Conservation (phyloP, 1,140 invertebrate genomes). For the Pogonomyrmex barbatus region DNA sequence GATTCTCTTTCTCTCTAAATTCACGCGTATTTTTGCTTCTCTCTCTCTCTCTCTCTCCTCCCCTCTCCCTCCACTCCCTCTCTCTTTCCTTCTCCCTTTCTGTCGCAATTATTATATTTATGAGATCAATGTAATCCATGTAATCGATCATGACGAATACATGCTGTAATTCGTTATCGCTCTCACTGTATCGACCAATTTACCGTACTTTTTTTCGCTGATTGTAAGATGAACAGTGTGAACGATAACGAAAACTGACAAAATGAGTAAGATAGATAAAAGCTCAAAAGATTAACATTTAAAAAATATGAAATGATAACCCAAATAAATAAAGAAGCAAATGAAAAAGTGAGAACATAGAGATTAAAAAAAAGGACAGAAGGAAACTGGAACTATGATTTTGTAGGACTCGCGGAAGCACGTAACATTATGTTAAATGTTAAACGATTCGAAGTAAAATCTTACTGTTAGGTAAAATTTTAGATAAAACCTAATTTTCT, state of each 20-base stretch:
- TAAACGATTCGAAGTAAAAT: too few relatives aligned
- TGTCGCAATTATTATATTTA: conserved; percentile 61
- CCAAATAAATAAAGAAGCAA: conserved; percentile 23
- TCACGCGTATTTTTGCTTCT: conserved; percentile 20
- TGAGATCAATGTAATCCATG: conserved; percentile 70
- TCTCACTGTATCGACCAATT: conserved; percentile 33
- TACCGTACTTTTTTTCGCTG: neutral
- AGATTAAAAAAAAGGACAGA: neutral
- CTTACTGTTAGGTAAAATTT: conserved; percentile 5
- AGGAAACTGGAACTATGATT: neutral
- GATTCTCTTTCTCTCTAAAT: conserved; percentile 38
- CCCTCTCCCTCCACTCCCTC: neutral
- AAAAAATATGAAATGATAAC: neutral
- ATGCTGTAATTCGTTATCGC: conserved; percentile 19
- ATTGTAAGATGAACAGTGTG: conserved; percentile 18
- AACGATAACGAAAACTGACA: neutral
- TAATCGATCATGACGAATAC: conserved; percentile 48
- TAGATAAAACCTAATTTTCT: conserved; percentile 27
- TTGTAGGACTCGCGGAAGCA: neutral
- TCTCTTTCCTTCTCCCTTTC: neutral
- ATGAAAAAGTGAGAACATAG: neutral
- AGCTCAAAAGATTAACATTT: neutral
- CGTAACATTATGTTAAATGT: conserved; percentile 18
- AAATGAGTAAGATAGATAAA: neutral
- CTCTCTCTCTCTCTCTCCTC: neutral